Conservation (phyloP, 2,888 invertebrate genomes). For the Chrysolina americana region DNA sequence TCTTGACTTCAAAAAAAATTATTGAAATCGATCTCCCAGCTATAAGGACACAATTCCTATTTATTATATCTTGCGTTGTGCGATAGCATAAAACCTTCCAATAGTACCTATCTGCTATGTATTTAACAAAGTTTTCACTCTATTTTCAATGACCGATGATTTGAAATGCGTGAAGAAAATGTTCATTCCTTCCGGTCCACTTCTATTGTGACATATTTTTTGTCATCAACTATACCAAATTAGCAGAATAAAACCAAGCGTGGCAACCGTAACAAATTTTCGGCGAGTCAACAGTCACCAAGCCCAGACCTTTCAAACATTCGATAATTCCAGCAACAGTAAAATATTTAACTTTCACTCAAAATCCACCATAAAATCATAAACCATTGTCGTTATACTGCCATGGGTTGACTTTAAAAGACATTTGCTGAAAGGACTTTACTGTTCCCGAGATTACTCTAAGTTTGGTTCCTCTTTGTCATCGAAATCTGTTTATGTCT, state of each 20-base stretch:
- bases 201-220: too few species aligned
- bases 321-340: slow-evolving; percentile 34
- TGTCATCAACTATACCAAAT: too few species aligned
- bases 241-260: not conserved
- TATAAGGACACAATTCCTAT: too few species aligned
- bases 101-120: too few species aligned
- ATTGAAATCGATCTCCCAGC: too few species aligned
- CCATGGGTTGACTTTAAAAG: slow-evolving; percentile 53
- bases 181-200: too few species aligned
- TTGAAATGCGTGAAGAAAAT: too few species aligned
- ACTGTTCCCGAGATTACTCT: slow-evolving; percentile 54
- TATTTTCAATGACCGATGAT: too few species aligned
- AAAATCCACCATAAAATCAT: slow-evolving; percentile 54
- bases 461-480: slow-evolving; percentile 53
- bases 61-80: too few species aligned
- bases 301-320: slow-evolving; percentile 9
- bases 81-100: too few species aligned
- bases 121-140: too few species aligned
- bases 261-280: slow-evolving; percentile 8
- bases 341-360: slow-evolving; percentile 57
- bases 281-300: slow-evolving; percentile 14
- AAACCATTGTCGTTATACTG: slow-evolving; percentile 55
- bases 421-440: slow-evolving; percentile 54
- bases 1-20: too few species aligned
- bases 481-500: slow-evolving; percentile 56